Base-by-base conservation (phyloP, 1,140 invertebrate species). In the Drosophila yakuba region DNA sequence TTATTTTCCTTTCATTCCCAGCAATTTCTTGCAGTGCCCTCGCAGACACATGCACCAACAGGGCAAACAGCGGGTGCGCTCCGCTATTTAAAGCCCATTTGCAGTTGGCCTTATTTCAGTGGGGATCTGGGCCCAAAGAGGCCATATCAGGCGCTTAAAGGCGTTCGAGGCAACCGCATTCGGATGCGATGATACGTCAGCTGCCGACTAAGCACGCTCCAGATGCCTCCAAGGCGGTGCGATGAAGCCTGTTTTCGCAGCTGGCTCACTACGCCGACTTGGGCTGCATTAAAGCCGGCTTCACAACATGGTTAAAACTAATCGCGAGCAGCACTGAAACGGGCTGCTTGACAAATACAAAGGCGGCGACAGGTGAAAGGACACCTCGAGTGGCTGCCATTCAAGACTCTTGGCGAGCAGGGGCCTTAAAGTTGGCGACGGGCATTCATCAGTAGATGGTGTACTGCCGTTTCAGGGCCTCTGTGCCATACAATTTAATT, bases 21-120 rank as follows among this genome's bases (percentile, higher is more conserved):
- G 1, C 3, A 8, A 20, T 20, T 45, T 45, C 20, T 32, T 20
- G 20, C 0, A 51, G 72, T 75, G 62, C 28, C n/a, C 15, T 25
- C 12, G 15, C 38, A 38, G n/a, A 36, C 36, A 38, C 51, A 32
- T 62, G 38, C 38, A 52, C 32, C 35, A 58, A 51, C 63, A 76
- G 59, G 54, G 50, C 58, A 75, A 84, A 56, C 81, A 74, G 82
- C 82, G 67, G 78, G 82, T 60, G 61, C 54, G 72, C 55, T 68
- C 58, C 52, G 69, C 74, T 82, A 72, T 82, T 85, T 85, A 85
- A 86, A 85, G 78, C 50, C 78, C 68, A 55, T 80, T 67, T 80
- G 78, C 67, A 61, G 77, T 64, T 80, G 81, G 73, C 81, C 80
- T 66, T 58, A 64, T 61, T 83, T 56, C 45, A 25, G 61, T n/a